Conservation (phyloP, 2,888 invertebrate genomes). For the Drosophila putrida region DNA sequence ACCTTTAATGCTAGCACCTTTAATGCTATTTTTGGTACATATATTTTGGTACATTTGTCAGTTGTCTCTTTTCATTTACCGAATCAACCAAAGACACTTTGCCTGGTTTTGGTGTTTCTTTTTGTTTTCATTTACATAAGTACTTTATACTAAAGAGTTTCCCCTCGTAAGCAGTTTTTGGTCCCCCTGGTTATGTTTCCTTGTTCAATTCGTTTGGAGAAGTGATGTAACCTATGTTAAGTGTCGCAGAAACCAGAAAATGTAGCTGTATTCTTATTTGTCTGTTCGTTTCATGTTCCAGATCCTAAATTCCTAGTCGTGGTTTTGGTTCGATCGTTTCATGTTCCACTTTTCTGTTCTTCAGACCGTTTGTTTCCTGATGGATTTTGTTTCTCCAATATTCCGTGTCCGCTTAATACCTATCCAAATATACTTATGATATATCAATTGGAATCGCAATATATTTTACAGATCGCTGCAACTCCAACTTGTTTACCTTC, state of each 20-base stretch:
- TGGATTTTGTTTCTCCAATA: constrained; percentile 13
- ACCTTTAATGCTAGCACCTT: no score
- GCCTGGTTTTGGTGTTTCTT: no score
- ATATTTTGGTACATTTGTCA: no score
- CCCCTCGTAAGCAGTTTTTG: no score
- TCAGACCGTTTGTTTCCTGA: constrained; percentile 7
- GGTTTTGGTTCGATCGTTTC: not conserved
- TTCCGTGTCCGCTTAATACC: not conserved
- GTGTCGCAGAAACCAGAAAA: not conserved
- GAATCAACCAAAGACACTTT: no score
- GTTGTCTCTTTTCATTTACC: no score
- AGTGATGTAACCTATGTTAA: not conserved
- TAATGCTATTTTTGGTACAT: no score
- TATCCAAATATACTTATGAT: constrained; percentile 1
- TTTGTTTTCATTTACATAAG: no score
- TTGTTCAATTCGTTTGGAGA: no score
- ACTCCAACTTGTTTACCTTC: constrained; percentile 51
- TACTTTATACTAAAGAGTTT: no score
- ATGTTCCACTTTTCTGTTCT: not conserved
- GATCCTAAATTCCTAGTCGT: not conserved
- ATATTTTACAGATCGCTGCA: constrained; percentile 67
- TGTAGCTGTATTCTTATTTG: not conserved
- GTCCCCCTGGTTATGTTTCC: not conserved
- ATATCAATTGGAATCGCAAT: constrained; percentile 29
- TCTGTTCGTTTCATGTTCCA: not conserved